Conservation (phyloP, 2,888 invertebrate genomes). For the Ophion ellenae region DNA sequence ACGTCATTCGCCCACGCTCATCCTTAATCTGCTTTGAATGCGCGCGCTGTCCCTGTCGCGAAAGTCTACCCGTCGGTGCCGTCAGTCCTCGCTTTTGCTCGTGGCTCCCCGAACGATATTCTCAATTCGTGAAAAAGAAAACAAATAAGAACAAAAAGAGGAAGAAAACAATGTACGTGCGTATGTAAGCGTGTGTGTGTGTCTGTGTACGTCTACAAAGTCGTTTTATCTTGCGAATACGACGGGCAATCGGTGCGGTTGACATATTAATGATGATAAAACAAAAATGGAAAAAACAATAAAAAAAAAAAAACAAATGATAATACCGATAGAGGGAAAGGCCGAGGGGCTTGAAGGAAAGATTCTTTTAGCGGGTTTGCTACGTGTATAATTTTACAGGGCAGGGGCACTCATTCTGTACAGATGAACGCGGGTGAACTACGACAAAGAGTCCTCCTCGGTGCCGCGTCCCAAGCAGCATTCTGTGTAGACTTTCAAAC, state of each 20-base stretch:
- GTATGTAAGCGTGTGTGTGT: conserved; percentile 1
- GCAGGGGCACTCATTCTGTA: conserved; percentile 56
- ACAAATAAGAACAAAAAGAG: not conserved
- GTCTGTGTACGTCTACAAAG: conserved; percentile 5
- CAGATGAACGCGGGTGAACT: conserved; percentile 57
- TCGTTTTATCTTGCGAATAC: conserved; percentile 3
- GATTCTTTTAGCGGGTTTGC: conserved; percentile 43
- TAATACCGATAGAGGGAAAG: conserved; percentile 23
- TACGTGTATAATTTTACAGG: conserved; percentile 69
- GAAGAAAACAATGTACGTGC: not conserved
- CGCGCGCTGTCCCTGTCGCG: conserved; percentile 45
- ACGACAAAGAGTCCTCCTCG: conserved; percentile 50
- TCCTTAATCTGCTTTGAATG: conserved; percentile 60
- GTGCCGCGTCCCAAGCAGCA: conserved; percentile 43
- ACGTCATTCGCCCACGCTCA: conserved; percentile 65
- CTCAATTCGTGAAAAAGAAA: conserved; percentile 18
- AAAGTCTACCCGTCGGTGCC: conserved; percentile 45
- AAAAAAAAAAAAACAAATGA: conserved; percentile 11
- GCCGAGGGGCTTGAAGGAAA: conserved; percentile 15
- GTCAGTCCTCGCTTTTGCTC: conserved; percentile 45
- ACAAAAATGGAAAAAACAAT: not conserved
- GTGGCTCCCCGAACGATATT: conserved; percentile 46
- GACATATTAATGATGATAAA: not conserved
- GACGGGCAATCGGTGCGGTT: conserved; percentile 30
- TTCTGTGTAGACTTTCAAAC: conserved; percentile 46